Base-by-base conservation (phyloP, 2,888 invertebrate species). In the Andrena bucephala region DNA sequence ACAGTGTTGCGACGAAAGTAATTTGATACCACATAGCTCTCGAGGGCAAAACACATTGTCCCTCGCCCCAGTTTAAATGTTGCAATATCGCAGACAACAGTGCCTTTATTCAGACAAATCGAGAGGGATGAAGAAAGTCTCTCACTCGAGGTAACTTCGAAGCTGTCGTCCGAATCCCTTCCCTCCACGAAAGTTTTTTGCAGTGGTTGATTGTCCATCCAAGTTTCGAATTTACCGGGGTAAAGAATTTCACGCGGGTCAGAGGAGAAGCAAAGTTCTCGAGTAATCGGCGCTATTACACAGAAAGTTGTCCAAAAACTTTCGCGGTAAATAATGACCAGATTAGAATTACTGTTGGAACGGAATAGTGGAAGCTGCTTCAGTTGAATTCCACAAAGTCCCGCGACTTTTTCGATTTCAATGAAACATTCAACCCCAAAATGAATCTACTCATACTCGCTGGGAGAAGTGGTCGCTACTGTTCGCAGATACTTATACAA, bases 261-360 rank as follows among this genome's bases (percentile, higher is more conserved):
- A 68, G 54, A 36, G 65, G 36, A 50, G 42, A 65, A 31, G 52
- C 76, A n/a, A 83, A 77, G 54, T 85, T 83, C 57, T 63, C 71
- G 69, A 78, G 76, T 80, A 85, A 87, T 87, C 84, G 87, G 52
- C 59, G 81, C 79, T 84, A 85, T 87, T 85, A 85, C 67, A 60
- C 48, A 33, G 74, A 81, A 80, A 62, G 78, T 79, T 78, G 68
- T 85, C 84, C 62, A 62, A 54, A 59, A 87, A 85, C 75, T 87
- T 87, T 8, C 42, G 62, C 67, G 73, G 81, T 85, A 87, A 87
- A 82, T 87, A 87, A 85, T 74, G 81, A 72, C 73, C 70, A 86
- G 72, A 87, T 81, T 87, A 85, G 86, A 85, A 87, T 87, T 85
- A 85, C 82, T 69, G 81, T 87, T 29, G 42, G 65, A 24, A 31